Evolutionary conservation across 2,113 vertebrate species (phyloP), one percentile per base, ranked within the genome.

Genomic region (Herpetotheres cachinnans): DNA sequence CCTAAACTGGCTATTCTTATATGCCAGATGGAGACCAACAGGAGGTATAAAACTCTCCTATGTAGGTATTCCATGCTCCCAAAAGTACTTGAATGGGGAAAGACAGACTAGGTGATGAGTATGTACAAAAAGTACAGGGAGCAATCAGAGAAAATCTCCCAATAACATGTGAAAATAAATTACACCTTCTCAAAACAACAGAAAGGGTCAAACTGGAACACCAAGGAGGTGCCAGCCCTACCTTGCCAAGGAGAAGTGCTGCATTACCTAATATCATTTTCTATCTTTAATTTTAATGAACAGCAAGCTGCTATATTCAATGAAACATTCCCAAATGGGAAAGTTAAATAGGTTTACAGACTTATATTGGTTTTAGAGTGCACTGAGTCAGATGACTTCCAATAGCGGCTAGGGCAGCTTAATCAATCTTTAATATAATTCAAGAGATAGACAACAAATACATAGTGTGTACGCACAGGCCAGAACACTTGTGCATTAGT

Each of bases 271-370:
- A 52, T 65, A 72, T 29, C 94, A 82, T 85, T 79, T 78, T 93
- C 95, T 86, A 26, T 34, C 56, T 94, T 92, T 79, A 90, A 79
- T 95, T 95, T 92, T 96, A 85, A 96, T 93, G 86, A 94, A 38
- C 78, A 79, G 84, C 70, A 80, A 54, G 34, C 18, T 77, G 34
- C 81, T 34, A 16, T 82, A 61, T 56, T 80, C 77, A 72, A 82
- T 0, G 0, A 83, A 91, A 93, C n/a, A 24, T 59, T 93, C 72
- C 59, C 82, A 74, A 40, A 49, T 66, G 82, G 70, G 42, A 91
- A 66, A 20, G 25, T 72, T 96, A 91, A 95, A 82, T 67, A 93
- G 56, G 49, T 82, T 95, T 87, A 82, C 21, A 85, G 89, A 72
- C 34, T 61, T 54, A 58, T 34, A 61, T 89, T 82, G 78, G 86